Evolutionary conservation across 2,888 invertebrate species (phyloP), one percentile per base, ranked within the genome.

Genomic region (Boloria euphrosyne): DNA sequence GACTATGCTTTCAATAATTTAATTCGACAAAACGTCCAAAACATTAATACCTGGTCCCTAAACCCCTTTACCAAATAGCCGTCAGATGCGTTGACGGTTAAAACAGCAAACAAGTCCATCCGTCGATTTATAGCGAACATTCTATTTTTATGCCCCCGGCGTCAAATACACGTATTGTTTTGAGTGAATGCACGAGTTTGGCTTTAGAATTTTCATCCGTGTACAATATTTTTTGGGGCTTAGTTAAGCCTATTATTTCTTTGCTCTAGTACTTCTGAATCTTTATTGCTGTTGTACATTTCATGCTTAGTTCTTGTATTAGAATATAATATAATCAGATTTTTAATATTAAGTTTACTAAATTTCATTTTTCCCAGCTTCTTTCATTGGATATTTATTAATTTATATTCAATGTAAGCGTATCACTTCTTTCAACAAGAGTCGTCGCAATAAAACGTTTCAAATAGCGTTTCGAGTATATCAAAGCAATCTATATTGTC

Each of bases 51-150:
- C 50, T 66, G 55, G 13, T 44, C 66, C 54, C 60, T 55, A 57
- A 60, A 57, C 44, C 55, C 50, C 51, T 54, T 49, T 16, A 17
- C 47, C 13, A 27, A 58, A 43, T 22, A 5, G 22, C 49, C 57
- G 54, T 22, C 46, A 62, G 49, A 49, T 49, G 53, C 31, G 67
- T 63, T 64, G 67, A 49, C 55, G 66, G 55, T 58, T 66, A 55
- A 69, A 66, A 69, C 55, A 55, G 60, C 68, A 66, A 69, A 61
- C 66, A 63, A 55, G 38, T 49, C 55, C 54, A 67, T 59, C 54
- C 59, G 44, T 22, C 52, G 69, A 66, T 69, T 69, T 66, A 69
- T 66, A 60, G 62, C 66, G 16, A 13, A 27, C 63, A 52, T 66
- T 66, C 60, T 66, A 64, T 60, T 63, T 66, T 64, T 64, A 66